phyloP scores from a whole-genome alignment of 1,140 invertebrate genomes.

The Latrodectus geometricus region DNA sequence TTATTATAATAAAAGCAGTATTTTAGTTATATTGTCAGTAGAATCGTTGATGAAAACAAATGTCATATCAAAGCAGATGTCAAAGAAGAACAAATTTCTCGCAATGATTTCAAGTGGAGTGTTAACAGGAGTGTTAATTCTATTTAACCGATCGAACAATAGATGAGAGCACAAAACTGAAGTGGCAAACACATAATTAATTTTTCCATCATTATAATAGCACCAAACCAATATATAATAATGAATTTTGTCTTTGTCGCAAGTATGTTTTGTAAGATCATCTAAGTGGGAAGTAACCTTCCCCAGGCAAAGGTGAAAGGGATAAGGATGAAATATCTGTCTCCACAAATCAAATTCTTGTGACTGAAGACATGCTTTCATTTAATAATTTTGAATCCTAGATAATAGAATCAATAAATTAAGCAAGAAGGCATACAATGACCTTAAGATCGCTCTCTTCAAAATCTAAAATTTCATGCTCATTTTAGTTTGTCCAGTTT shows the following conservation, averaged over 20 bases:
- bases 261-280: background rate
- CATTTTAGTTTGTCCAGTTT: too few species aligned
- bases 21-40: background rate
- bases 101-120: too few species aligned
- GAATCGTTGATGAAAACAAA: background rate
- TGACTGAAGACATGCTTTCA: too few species aligned
- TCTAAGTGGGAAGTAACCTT: background rate
- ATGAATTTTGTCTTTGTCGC: background rate
- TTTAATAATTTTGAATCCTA: too few species aligned
- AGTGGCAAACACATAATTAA: slow-evolving; percentile 15
- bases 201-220: background rate
- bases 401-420: too few species aligned
- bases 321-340: too few species aligned
- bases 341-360: too few species aligned
- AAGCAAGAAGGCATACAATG: too few species aligned
- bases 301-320: background rate
- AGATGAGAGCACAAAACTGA: background rate
- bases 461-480: too few species aligned
- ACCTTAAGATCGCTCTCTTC: too few species aligned
- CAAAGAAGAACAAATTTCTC: background rate
- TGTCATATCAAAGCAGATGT: background rate
- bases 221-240: background rate
- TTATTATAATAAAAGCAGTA: background rate
- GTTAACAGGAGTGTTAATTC: slow-evolving; percentile 7
- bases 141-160: background rate